phyloP scores from a whole-genome alignment of 2,113 vertebrate genomes.

The Colinus virginianus region DNA sequence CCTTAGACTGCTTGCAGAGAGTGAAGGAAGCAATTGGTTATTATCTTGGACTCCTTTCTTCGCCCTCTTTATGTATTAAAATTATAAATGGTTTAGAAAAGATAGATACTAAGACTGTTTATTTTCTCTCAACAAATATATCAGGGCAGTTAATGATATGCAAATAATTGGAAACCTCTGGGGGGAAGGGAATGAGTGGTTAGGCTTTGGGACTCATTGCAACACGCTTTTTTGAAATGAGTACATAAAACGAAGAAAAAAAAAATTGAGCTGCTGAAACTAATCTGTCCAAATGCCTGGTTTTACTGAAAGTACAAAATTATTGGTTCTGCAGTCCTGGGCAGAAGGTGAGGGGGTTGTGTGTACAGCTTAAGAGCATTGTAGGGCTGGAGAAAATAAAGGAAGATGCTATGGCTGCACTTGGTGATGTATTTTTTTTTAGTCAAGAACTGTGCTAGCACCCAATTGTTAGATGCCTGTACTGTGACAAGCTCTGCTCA shows the following conservation, averaged over 20 bases:
- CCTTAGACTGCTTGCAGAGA: neutral
- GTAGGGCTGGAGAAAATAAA: neutral
- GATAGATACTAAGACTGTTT: neutral
- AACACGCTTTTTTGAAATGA: neutral
- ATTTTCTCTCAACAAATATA: neutral
- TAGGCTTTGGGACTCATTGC: neutral
- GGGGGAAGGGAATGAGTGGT: neutral
- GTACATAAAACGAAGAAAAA: neutral
- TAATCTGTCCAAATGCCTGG: neutral
- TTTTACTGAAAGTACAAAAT: neutral
- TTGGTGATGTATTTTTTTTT: neutral
- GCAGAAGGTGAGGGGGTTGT: neutral
- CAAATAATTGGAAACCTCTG: neutral
- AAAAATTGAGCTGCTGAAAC: neutral
- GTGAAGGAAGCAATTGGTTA: neutral
- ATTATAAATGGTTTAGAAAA: neutral
- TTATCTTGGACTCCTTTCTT: neutral
- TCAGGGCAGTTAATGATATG: neutral
- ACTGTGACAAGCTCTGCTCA: neutral
- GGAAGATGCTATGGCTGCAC: neutral
- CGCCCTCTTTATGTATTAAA: slow-evolving; percentile 12
- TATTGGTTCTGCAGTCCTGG: neutral
- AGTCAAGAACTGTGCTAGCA: neutral
- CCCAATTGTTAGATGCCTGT: neutral
- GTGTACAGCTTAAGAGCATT: neutral